Conservation (phyloP, 1,140 invertebrate genomes). For the Phymastichus coffea region DNA sequence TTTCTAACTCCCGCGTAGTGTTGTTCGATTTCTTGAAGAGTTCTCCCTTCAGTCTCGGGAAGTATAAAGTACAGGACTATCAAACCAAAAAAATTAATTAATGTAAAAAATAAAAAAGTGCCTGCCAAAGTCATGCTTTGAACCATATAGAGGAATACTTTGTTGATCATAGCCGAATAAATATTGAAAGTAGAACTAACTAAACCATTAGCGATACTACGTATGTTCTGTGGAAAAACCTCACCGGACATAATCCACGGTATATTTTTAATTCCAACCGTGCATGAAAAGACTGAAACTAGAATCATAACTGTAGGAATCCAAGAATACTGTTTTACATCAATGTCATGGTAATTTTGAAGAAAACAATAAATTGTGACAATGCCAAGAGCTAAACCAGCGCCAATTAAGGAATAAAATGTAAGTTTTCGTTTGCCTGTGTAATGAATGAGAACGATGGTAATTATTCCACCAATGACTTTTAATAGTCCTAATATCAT, state of each 20-base stretch:
- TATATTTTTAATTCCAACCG: background rate
- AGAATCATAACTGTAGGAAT: background rate
- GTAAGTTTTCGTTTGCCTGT: background rate
- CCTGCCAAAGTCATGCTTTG: background rate
- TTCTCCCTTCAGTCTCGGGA: constrained; percentile 6
- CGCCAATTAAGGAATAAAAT: background rate
- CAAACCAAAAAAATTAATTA: background rate
- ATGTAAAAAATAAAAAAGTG: background rate
- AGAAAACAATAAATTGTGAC: background rate
- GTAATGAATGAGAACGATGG: background rate
- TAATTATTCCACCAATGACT: background rate
- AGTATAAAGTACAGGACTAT: background rate
- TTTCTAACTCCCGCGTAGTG: background rate
- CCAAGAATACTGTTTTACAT: background rate
- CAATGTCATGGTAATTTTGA: background rate
- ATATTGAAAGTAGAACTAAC: background rate
- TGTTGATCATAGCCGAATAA: background rate
- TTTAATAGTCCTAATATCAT: background rate
- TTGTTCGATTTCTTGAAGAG: background rate
- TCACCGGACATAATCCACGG: background rate
- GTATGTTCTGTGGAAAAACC: background rate
- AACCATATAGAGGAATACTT: background rate
- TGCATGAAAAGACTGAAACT: background rate
- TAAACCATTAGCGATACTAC: background rate
- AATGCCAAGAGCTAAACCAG: background rate